Percentiles rank a stretch among this genome's conserved stretches.
Conservation (phyloP, 2,888 invertebrate species). For the Erynnis tages region DNA sequence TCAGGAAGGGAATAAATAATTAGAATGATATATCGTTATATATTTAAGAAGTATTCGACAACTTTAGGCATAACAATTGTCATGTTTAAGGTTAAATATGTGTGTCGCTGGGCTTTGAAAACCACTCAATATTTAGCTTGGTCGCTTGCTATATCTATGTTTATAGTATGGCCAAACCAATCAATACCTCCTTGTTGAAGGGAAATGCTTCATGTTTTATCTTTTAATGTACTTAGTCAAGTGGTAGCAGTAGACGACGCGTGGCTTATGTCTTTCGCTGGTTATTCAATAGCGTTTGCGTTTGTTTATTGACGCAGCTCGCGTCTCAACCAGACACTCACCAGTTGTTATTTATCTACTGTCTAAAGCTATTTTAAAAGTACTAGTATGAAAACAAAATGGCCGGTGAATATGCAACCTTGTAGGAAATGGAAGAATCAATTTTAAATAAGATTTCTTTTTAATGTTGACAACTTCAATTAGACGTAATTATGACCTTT, state of each 20-base stretch:
- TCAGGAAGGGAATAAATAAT: too few relatives aligned
- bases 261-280: conserved; percentile 22
- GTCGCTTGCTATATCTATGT: too few relatives aligned
- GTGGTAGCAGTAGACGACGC: conserved; percentile 5
- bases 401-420: not conserved
- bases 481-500: too few relatives aligned
- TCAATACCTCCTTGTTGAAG: not conserved
- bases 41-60: too few relatives aligned
- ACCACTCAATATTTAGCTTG: too few relatives aligned
- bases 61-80: too few relatives aligned
- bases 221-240: not conserved
- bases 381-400: not conserved
- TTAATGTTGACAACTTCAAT: too few relatives aligned
- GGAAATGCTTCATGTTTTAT: not conserved
- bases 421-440: not conserved
- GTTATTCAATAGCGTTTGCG: conserved; percentile 16
- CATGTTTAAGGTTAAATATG: too few relatives aligned
- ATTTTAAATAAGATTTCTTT: too few relatives aligned
- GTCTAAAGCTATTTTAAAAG: not conserved
- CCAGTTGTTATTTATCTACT: conserved; percentile 13
- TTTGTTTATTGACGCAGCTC: conserved; percentile 20
- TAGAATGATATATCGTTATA: too few relatives aligned
- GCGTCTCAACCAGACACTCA: conserved; percentile 9
- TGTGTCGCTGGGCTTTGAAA: too few relatives aligned
- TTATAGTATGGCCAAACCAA: not conserved